phyloP scores from a whole-genome alignment of 2,888 invertebrate genomes.

The Steinernema hermaphroditum region DNA sequence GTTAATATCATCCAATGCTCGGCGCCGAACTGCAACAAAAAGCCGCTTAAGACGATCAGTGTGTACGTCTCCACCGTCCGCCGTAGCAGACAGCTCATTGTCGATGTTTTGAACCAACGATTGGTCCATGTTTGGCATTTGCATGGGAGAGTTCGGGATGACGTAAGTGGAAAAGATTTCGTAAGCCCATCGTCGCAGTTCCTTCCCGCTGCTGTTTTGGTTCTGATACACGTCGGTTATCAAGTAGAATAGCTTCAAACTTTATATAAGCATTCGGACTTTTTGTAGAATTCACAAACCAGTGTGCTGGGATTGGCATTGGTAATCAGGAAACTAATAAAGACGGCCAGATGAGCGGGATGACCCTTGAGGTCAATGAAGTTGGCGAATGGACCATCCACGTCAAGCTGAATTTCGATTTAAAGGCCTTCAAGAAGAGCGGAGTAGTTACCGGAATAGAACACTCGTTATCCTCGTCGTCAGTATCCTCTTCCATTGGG shows the following conservation, averaged over 20 bases:
- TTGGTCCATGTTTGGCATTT: conserved; percentile 60
- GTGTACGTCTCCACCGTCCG: conserved; percentile 52
- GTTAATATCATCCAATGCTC: conserved; percentile 80
- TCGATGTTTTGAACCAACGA: conserved; percentile 62
- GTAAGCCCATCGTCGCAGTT: conserved; percentile 96
- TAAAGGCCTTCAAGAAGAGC: neutral
- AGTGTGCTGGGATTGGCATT: conserved; percentile 80
- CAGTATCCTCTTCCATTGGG: conserved; percentile 50
- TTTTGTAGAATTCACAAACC: conserved; percentile 69
- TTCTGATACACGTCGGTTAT: conserved; percentile 85
- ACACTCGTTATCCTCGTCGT: conserved; percentile 40
- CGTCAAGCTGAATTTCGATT: conserved; percentile 74
- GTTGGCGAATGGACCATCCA: conserved; percentile 86
- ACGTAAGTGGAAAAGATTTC: conserved; percentile 71
- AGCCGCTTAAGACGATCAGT: conserved; percentile 69
- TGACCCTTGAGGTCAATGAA: conserved; percentile 81
- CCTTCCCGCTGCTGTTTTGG: conserved; percentile 76
- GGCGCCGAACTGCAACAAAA: conserved; percentile 84
- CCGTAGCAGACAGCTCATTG: conserved; percentile 63
- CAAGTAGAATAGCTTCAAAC: conserved; percentile 77
- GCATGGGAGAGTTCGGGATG: conserved; percentile 64
- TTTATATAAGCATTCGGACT: conserved; percentile 34
- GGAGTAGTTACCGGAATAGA: conserved; percentile 1
- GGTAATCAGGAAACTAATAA: conserved; percentile 85
- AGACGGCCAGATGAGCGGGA: conserved; percentile 88